Conservation (phyloP, 2,797 vertebrate species). For the Urophycis tenuis region DNA sequence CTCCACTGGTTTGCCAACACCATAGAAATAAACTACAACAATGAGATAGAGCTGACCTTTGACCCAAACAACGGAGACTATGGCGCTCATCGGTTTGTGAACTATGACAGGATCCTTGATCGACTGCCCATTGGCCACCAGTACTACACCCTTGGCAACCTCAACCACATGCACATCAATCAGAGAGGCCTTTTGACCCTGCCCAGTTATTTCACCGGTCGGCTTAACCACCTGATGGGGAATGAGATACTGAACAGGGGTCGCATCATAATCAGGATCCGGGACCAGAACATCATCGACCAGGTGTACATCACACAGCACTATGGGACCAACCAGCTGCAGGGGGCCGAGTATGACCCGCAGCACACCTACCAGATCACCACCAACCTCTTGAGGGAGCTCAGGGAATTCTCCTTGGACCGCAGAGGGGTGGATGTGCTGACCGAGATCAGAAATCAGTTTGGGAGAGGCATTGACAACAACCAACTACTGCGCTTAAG, state of each 20-base stretch:
- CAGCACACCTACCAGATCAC: slow-evolving; percentile 47
- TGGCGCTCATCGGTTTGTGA: slow-evolving; percentile 54
- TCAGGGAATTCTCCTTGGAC: slow-evolving; percentile 44
- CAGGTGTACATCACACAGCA: slow-evolving; percentile 19
- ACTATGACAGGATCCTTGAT: too few relatives aligned
- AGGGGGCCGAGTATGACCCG: background rate
- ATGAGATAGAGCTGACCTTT: slow-evolving; percentile 41
- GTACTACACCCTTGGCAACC: slow-evolving; percentile 57
- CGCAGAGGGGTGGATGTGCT: slow-evolving; percentile 10
- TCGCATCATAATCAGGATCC: slow-evolving; percentile 2
- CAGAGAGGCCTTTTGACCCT: background rate
- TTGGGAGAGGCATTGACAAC: slow-evolving; percentile 21
- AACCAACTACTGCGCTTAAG: slow-evolving; percentile 19
- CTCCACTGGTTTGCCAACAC: slow-evolving; percentile 58
- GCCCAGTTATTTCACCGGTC: background rate
- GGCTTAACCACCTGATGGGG: background rate
- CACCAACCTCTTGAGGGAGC: slow-evolving; percentile 42
- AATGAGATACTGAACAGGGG: background rate
- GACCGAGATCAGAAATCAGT: slow-evolving; percentile 31
- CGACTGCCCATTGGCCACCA: slow-evolving; percentile 25
- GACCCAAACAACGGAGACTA: slow-evolving; percentile 42
- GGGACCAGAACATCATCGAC: background rate
- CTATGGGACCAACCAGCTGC: too few relatives aligned
- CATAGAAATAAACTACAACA: slow-evolving; percentile 33
- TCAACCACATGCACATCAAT: slow-evolving; percentile 15